phyloP scores from a whole-genome alignment of 2,888 invertebrate species.

The Apotomis turbidana region DNA sequence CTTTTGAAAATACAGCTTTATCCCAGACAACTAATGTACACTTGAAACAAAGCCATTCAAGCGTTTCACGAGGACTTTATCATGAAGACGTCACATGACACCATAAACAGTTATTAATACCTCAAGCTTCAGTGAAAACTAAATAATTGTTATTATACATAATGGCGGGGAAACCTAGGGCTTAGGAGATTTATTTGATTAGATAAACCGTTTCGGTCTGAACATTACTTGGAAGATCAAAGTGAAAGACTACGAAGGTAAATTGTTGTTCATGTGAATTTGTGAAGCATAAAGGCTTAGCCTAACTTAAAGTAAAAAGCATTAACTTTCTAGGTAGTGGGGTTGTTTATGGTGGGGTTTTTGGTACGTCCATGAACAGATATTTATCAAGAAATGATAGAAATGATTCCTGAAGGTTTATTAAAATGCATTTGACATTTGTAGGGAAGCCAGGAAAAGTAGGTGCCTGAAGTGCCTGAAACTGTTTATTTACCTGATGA shows the following conservation, averaged over 20 bases:
- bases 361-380: too few species aligned
- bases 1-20: not conserved
- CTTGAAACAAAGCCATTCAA: not conserved
- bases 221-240: constrained; percentile 18
- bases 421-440: too few species aligned
- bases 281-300: not conserved
- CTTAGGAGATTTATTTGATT: constrained; percentile 29
- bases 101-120: constrained; percentile 59
- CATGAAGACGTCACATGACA: constrained; percentile 40
- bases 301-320: too few species aligned
- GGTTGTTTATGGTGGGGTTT: too few species aligned
- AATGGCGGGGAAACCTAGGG: constrained; percentile 54
- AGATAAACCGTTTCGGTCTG: constrained; percentile 12
- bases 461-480: too few species aligned
- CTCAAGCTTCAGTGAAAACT: constrained; percentile 57
- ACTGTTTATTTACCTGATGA: too few species aligned
- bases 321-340: too few species aligned
- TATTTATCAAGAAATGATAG: too few species aligned
- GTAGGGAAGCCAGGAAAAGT: too few species aligned
- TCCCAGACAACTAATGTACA: not conserved
- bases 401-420: too few species aligned
- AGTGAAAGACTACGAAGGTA: constrained; percentile 2
- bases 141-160: constrained; percentile 57
- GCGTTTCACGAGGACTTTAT: constrained; percentile 41
- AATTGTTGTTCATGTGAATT: not conserved